These are phyloP conservation scores for Chrysocyon brachyurus DNA, from an alignment of 2,797 vertebrate species.

Conservation along the genomic window DNA sequence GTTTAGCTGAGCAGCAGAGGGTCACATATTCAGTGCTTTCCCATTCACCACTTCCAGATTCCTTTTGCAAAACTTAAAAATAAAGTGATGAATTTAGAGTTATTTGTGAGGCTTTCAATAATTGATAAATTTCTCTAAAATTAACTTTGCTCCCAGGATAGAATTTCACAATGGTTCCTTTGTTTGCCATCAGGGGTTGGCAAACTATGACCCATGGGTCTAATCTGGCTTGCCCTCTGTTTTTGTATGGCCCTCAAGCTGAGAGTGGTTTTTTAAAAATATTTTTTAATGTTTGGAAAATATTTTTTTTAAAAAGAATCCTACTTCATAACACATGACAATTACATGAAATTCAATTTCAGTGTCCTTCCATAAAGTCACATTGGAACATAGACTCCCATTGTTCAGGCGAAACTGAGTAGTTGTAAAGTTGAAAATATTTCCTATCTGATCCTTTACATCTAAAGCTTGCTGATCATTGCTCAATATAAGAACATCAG, in stretches of 20 bases:
- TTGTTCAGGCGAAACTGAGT: constrained; percentile 34
- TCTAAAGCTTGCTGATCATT: not conserved
- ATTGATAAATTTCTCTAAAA: constrained; percentile 34
- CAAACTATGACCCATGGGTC: not conserved
- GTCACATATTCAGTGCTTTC: constrained; percentile 1
- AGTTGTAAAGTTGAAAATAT: constrained; percentile 44
- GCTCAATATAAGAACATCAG: constrained; percentile 6
- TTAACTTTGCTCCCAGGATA: not conserved
- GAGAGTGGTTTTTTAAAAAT: not conserved
- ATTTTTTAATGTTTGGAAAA: not conserved
- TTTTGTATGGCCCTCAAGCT: constrained; percentile 2
- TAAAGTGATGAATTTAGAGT: constrained; percentile 28
- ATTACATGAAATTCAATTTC: constrained; percentile 63
- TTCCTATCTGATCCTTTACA: not conserved
- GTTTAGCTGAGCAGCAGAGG: constrained; percentile 16
- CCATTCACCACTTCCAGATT: constrained; percentile 47
- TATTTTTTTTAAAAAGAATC: not conserved
- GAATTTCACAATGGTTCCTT: constrained; percentile 10
- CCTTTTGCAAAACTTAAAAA: constrained; percentile 67
- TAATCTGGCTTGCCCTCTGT: not conserved
- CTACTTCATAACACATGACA: constrained; percentile 6
- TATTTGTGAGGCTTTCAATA: constrained; percentile 40
- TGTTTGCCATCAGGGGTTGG: not conserved
- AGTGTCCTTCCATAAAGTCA: constrained; percentile 7
- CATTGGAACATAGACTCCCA: not conserved